These are phyloP conservation scores for Dryomyza anilis DNA, from an alignment of 2,888 invertebrate genomes.

Conservation along the genomic window DNA sequence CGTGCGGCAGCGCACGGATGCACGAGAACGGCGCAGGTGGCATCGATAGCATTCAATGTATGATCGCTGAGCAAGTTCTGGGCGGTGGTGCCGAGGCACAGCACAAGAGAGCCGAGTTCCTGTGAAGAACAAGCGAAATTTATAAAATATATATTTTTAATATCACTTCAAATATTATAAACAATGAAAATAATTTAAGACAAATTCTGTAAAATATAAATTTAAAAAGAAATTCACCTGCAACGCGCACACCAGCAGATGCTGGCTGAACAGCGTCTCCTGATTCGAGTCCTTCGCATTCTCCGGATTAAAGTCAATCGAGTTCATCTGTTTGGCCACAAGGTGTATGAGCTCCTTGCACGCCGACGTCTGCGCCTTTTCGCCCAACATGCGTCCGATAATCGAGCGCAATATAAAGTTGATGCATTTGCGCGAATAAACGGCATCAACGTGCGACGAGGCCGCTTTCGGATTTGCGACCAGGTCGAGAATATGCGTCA, in stretches of 20 bases:
- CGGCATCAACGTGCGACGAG: constrained; percentile 95
- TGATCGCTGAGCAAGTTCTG: constrained; percentile 88
- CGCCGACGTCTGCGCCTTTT: constrained; percentile 95
- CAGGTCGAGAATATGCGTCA: constrained; percentile 89
- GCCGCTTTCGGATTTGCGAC: constrained; percentile 96
- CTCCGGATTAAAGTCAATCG: constrained; percentile 90
- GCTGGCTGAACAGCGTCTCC: constrained; percentile 88
- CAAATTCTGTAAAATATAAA: too few species aligned
- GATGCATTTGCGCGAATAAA: constrained; percentile 96
- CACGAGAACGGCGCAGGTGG: constrained; percentile 74
- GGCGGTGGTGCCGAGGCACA: constrained; percentile 93
- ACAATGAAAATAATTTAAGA: neutral
- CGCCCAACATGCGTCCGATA: constrained; percentile 92
- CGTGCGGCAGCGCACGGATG: constrained; percentile 95
- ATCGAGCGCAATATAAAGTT: constrained; percentile 92
- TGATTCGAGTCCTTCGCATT: constrained; percentile 91
- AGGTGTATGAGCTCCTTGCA: constrained; percentile 92
- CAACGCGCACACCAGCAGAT: constrained; percentile 88
- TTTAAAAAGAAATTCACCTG: constrained; percentile 57
- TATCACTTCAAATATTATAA: too few species aligned
- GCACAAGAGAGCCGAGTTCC: constrained; percentile 88
- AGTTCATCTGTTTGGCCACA: constrained; percentile 93
- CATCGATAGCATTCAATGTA: constrained; percentile 72
- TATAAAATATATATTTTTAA: neutral
- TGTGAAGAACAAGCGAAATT: constrained; percentile 30